Conservation (phyloP, 2,797 vertebrate species). For the Sebastiscus tertius region DNA sequence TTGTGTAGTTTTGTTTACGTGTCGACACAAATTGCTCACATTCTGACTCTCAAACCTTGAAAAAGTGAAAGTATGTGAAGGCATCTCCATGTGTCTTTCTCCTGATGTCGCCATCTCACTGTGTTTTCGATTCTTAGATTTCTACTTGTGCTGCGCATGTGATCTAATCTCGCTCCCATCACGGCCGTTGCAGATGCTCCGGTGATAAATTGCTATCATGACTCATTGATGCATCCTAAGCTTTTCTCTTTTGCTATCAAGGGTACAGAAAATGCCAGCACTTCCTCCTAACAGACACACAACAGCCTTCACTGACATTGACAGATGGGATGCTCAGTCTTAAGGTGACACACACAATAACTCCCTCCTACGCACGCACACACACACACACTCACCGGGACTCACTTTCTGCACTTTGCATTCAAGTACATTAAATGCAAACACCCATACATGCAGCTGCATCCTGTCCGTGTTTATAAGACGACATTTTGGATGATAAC, state of each 20-base stretch:
- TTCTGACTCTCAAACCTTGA: constrained; percentile 18
- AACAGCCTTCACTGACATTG: constrained; percentile 44
- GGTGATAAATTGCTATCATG: constrained; percentile 61
- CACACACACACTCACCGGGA: neutral
- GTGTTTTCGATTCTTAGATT: neutral
- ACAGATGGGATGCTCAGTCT: constrained; percentile 52
- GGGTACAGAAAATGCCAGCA: constrained; percentile 60
- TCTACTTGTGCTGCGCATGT: neutral
- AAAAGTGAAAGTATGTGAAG: constrained; percentile 6
- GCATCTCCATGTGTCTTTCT: neutral
- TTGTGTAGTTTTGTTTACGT: neutral
- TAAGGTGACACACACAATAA: constrained; percentile 28
- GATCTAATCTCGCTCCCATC: constrained; percentile 1
- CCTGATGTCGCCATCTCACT: neutral
- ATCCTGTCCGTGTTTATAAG: constrained; percentile 15
- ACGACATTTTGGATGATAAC: neutral
- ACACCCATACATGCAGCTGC: constrained; percentile 33
- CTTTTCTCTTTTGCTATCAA: constrained; percentile 58
- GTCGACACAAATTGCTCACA: neutral
- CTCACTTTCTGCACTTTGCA: constrained; percentile 31
- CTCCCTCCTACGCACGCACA: neutral
- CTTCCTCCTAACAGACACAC: constrained; percentile 28
- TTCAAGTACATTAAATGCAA: constrained; percentile 20
- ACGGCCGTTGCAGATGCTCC: neutral
- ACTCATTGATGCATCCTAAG: constrained; percentile 62